A percentile compares a stretch with the other conserved stretches of the same genome.
Evolutionary conservation across 2,797 vertebrate genomes (phyloP).

Genomic region (Gallirallus australis): DNA sequence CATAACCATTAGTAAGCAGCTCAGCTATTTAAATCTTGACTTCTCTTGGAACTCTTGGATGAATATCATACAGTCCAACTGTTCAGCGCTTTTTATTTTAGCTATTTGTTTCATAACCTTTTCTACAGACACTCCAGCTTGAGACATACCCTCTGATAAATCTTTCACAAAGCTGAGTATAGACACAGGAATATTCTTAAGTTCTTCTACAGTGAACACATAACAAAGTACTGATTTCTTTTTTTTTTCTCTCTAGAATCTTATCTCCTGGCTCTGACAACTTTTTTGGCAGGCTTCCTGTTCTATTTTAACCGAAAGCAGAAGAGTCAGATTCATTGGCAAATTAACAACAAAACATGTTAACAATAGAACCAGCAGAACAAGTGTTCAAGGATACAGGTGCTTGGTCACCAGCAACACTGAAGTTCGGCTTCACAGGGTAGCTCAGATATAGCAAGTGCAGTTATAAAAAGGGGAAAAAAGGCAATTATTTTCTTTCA

Average conservation of each 20-base stretch:
- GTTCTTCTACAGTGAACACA: not conserved
- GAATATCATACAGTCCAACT: not conserved
- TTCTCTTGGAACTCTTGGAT: not conserved
- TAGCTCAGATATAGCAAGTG: not conserved
- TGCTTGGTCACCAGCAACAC: accelerated
- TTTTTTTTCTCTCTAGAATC: not conserved
- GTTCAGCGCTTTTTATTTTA: not conserved
- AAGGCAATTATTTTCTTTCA: not conserved
- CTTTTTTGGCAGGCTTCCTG: not conserved
- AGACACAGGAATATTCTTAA: not conserved
- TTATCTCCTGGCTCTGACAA: not conserved
- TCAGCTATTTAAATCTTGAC: not conserved
- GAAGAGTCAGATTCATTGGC: not conserved
- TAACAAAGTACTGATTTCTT: not conserved
- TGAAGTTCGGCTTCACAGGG: not conserved
- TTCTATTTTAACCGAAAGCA: not conserved
- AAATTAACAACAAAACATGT: not conserved
- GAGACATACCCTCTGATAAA: not conserved
- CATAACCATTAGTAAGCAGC: not conserved
- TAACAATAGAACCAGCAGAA: accelerated
- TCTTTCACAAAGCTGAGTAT: not conserved
- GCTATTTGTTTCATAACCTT: not conserved
- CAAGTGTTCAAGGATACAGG: not conserved
- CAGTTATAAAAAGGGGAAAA: not conserved
- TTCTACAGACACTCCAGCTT: not conserved